These are phyloP conservation scores for Deroplatys truncata DNA, from an alignment of 2,888 invertebrate species.

Conservation along the genomic window DNA sequence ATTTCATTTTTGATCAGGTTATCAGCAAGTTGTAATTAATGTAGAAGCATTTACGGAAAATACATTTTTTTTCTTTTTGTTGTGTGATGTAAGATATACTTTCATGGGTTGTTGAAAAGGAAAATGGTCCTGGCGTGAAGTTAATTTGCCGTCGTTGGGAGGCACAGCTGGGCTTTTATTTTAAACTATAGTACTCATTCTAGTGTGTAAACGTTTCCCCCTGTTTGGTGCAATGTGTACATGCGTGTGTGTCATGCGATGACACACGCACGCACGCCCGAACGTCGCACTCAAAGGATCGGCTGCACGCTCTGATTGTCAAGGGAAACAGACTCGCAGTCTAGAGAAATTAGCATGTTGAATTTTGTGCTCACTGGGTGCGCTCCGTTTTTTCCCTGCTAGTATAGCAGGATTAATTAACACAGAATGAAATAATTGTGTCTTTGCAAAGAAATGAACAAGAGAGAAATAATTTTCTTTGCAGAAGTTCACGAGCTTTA, in stretches of 20 bases:
- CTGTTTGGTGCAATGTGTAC: neutral
- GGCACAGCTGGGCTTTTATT: neutral
- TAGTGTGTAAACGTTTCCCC: neutral
- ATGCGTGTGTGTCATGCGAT: neutral
- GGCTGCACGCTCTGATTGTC: neutral
- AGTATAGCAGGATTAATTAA: neutral
- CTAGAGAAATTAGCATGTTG: neutral
- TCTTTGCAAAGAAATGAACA: neutral
- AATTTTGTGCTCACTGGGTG: neutral
- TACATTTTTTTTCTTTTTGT: neutral
- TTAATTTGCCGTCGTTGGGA: neutral
- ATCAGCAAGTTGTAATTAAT: no score
- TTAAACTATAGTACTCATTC: neutral
- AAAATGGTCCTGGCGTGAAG: neutral
- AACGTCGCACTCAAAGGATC: neutral
- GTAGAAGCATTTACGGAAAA: no score
- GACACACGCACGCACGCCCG: neutral
- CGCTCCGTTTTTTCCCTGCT: neutral
- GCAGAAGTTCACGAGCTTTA: neutral
- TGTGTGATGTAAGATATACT: neutral
- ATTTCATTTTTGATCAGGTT: no score
- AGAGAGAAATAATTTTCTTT: neutral
- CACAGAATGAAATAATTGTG: neutral
- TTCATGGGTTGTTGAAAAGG: neutral
- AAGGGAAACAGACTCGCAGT: neutral